Evolutionary conservation across 1,140 invertebrate species (phyloP).

Genomic region (Penaeus chinensis): DNA sequence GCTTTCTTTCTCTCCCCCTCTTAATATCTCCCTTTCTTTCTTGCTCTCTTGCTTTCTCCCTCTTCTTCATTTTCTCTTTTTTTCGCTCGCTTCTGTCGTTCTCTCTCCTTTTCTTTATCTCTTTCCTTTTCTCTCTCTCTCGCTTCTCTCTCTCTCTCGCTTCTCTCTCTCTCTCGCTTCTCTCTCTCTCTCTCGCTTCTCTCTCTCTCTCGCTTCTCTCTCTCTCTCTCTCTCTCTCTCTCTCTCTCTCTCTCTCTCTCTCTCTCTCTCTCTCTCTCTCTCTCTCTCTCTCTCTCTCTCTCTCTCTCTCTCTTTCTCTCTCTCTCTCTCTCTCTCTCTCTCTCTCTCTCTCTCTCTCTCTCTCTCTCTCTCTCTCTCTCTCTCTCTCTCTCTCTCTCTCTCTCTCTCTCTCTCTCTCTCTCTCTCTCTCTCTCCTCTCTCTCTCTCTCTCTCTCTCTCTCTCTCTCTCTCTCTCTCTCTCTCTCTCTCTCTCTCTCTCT

Average conservation of each 20-base stretch:
- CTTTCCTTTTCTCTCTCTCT: not conserved
- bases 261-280: not conserved
- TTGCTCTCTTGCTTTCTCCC: not conserved
- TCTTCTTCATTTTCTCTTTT: not conserved
- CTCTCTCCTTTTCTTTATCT: not conserved
- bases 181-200: not conserved
- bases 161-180: not conserved
- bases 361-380: conserved; percentile 16
- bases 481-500: conserved; percentile 1
- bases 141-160: not conserved
- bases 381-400: not conserved
- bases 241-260: not conserved
- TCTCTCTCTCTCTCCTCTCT: conserved; percentile 1
- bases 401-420: not conserved
- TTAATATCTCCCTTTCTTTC: not conserved
- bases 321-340: not conserved
- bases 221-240: not conserved
- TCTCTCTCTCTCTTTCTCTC: not conserved
- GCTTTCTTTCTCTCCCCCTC: not conserved
- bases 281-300: not conserved
- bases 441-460: not conserved
- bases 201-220: conserved; percentile 6
- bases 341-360: conserved; percentile 8
- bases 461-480: conserved; percentile 15
- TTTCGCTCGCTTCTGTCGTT: not conserved